Conservation (phyloP, 1,140 invertebrate genomes). For the Cyphomyrmex costatus region DNA sequence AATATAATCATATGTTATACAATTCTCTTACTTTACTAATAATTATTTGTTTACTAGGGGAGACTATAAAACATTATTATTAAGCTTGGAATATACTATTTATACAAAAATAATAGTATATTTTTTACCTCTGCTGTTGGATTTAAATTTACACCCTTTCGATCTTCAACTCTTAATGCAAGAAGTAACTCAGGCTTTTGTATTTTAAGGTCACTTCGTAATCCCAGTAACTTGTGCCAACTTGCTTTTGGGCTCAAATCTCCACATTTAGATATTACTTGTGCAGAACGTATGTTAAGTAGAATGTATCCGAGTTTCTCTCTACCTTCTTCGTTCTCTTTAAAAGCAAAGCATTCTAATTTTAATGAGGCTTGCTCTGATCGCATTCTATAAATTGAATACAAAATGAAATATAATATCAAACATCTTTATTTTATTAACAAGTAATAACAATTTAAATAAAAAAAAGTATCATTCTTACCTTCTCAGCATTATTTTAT, state of each 20-base stretch:
- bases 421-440: background rate
- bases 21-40: background rate
- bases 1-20: background rate
- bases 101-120: background rate
- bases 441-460: background rate
- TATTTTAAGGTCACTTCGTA: slow-evolving; percentile 84
- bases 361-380: slow-evolving; percentile 86
- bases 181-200: slow-evolving; percentile 86
- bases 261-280: slow-evolving; percentile 81
- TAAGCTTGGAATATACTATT: background rate
- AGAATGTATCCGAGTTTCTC: slow-evolving; percentile 87
- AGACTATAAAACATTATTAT: background rate
- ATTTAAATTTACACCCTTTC: slow-evolving; percentile 60
- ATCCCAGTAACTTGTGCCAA: slow-evolving; percentile 86
- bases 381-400: slow-evolving; percentile 82
- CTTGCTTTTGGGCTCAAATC: slow-evolving; percentile 77
- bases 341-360: slow-evolving; percentile 86
- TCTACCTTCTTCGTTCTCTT: slow-evolving; percentile 80
- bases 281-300: slow-evolving; percentile 85
- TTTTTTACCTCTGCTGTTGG: slow-evolving; percentile 62
- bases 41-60: background rate
- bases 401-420: slow-evolving; percentile 39
- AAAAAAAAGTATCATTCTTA: slow-evolving; percentile 59
- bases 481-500: slow-evolving; percentile 85
- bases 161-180: slow-evolving; percentile 85